phyloP scores from a whole-genome alignment of 2,797 vertebrate species.

The Anguilla megastoma region DNA sequence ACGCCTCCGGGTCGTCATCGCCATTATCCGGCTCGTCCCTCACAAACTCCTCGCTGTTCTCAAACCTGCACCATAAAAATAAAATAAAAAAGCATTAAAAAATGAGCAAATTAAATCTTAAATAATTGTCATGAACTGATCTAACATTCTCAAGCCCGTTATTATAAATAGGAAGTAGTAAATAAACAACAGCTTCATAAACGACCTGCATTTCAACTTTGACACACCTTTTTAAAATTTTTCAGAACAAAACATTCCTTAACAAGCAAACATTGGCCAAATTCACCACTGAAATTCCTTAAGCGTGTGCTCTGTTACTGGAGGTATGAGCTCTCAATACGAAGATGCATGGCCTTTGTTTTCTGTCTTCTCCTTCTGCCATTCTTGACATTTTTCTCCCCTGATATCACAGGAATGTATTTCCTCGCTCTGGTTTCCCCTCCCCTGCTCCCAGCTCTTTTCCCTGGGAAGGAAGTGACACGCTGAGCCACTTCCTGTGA shows the following conservation, averaged over 20 bases:
- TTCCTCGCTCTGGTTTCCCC: background rate
- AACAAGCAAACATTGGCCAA: background rate
- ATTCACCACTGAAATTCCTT: background rate
- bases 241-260: background rate
- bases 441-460: background rate
- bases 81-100: background rate
- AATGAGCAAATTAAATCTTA: background rate
- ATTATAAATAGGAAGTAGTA: background rate
- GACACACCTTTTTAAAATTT: background rate
- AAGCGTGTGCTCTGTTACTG: background rate
- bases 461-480: constrained; percentile 2
- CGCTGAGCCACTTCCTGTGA: constrained; percentile 25
- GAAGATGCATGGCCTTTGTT: background rate
- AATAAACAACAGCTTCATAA: background rate
- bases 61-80: constrained; percentile 65
- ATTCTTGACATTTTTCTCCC: constrained; percentile 13
- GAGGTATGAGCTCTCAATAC: background rate
- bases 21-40: constrained; percentile 69
- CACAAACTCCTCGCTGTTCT: constrained; percentile 70
- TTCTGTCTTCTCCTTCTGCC: background rate
- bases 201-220: background rate
- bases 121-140: background rate
- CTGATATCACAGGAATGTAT: background rate
- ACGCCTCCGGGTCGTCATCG: constrained; percentile 75
- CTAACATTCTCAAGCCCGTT: background rate